Base-by-base conservation (phyloP, 2,888 invertebrate genomes). In the Spodoptera exigua region DNA sequence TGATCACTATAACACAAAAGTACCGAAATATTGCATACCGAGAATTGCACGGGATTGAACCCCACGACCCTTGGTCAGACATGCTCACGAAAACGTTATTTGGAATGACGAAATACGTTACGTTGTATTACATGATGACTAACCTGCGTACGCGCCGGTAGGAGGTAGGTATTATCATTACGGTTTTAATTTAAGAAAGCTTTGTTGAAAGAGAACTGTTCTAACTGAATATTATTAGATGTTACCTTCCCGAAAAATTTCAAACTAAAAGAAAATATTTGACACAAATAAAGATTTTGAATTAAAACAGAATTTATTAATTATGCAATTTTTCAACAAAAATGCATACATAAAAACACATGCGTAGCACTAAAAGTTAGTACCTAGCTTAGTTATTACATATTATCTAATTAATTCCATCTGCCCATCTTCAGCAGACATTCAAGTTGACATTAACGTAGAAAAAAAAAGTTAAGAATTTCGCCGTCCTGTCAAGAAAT, bases 51-150 rank as follows among this genome's bases (percentile, higher is more conserved):
- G 67, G 84, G 79, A 78, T 53, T 89, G 86, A 89, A 87, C 89
- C 89, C 78, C 69, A 61, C 81, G 88, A 88, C 89, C 88, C 79
- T 64, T 59, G 69, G 51, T 35, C 73, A 76, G 78, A 80, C 81
- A 82, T 80, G 81, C 81, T 82, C 88, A 89, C 89, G 88, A 88
- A 80, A 83, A 81, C 73, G 80, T 86, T 84, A 87, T 85, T 84
- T 84, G 51, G 83, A 81, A 77, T 79, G 78, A 80, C 80, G 85
- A 77, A 82, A 83, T 74, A 70, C 67, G 71, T 74, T 69, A 71
- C 61, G 66, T 68, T 72, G 54, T 54, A 45, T 58, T 63, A 46
- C 54, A 61, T 56, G 66, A 79, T 76, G 81, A 83, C 76, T 83
- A 82, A 83, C 76, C 70, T 70, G 60, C 74, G 70, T 74, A 61